phyloP scores from a whole-genome alignment of 2,888 invertebrate genomes.

The Thysanoteuthis rhombus region DNA sequence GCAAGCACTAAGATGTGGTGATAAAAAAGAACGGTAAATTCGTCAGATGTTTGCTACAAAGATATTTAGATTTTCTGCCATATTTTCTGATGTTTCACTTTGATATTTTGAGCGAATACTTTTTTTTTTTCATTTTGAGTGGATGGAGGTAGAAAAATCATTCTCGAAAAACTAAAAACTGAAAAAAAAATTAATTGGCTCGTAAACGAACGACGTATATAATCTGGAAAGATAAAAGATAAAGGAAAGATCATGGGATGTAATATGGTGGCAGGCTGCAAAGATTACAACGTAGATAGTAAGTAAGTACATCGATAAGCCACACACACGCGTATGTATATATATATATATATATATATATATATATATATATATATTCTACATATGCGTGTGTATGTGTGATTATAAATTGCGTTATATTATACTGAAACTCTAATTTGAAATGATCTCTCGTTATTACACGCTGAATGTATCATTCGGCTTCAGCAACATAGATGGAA shows the following conservation, averaged over 20 bases:
- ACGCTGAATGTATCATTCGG: too few relatives aligned
- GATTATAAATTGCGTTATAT: too few relatives aligned
- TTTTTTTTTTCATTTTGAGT: not conserved
- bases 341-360: slow-evolving; percentile 12
- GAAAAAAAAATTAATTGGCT: not conserved
- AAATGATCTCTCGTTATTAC: too few relatives aligned
- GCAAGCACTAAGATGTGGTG: not conserved
- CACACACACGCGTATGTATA: not conserved
- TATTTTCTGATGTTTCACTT: not conserved
- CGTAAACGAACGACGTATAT: not conserved
- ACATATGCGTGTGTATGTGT: not conserved
- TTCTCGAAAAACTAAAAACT: not conserved
- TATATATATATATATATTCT: not conserved
- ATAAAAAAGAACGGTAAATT: not conserved
- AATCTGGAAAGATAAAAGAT: not conserved
- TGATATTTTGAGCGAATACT: not conserved
- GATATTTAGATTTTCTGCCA: not conserved
- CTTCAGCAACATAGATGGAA: too few relatives aligned
- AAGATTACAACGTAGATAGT: not conserved
- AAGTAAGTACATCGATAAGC: not conserved
- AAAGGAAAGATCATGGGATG: not conserved
- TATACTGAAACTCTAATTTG: too few relatives aligned
- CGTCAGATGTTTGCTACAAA: not conserved
- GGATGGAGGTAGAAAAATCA: not conserved
- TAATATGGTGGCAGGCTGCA: not conserved